Percentiles rank a stretch among this genome's conserved stretches.
phyloP scores from a whole-genome alignment of 2,113 vertebrate genomes.

The Typhlomys cinereus region DNA sequence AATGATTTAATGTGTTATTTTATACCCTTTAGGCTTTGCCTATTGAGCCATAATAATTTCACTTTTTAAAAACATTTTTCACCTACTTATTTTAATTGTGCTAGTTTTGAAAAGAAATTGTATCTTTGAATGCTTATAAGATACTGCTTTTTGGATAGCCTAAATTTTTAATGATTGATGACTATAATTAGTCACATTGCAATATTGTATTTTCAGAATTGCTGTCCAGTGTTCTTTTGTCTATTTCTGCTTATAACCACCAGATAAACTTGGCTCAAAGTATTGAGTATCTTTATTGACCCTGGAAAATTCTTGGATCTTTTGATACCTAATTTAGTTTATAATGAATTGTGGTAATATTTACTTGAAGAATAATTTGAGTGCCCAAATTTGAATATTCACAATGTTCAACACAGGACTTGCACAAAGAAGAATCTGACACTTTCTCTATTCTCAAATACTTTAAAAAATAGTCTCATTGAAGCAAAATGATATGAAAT shows the following conservation, averaged over 20 bases:
- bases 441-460: background rate
- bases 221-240: slow-evolving; percentile 48
- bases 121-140: slow-evolving; percentile 42
- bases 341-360: slow-evolving; percentile 36
- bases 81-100: slow-evolving; percentile 18
- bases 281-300: slow-evolving; percentile 27
- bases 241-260: slow-evolving; percentile 16
- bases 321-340: slow-evolving; percentile 37
- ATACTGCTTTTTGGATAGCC: slow-evolving; percentile 58
- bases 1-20: slow-evolving; percentile 70
- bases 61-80: slow-evolving; percentile 57
- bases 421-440: slow-evolving; percentile 14
- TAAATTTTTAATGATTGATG: slow-evolving; percentile 46
- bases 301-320: background rate
- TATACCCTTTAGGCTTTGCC: slow-evolving; percentile 47
- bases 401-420: background rate
- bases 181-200: slow-evolving; percentile 50
- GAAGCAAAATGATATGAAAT: background rate
- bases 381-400: background rate
- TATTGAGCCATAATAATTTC: slow-evolving; percentile 64
- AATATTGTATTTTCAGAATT: slow-evolving; percentile 67
- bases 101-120: slow-evolving; percentile 52
- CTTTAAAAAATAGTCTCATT: background rate
- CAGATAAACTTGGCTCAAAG: slow-evolving; percentile 6
- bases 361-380: slow-evolving; percentile 42